A percentile compares a stretch with the other conserved stretches of the same genome.
Conservation (phyloP, 92 coral and sea anemone genomes). For the Diadumene lineata region DNA sequence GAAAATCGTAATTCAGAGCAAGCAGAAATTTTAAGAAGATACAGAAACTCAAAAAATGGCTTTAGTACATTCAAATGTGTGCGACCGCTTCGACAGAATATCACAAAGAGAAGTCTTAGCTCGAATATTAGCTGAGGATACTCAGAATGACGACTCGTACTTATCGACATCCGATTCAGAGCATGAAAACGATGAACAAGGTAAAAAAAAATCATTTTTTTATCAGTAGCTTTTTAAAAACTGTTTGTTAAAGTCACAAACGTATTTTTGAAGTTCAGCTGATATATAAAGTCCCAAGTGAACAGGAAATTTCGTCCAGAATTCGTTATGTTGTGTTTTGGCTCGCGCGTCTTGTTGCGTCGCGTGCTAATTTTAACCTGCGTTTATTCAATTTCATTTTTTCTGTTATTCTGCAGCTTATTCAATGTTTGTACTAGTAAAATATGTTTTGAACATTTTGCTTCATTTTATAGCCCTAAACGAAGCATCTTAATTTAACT, state of each 20-base stretch:
- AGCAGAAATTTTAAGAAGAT: background rate
- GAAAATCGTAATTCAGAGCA: background rate
- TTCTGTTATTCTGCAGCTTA: too few species aligned
- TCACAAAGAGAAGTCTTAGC: conserved; percentile 79
- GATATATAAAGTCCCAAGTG: background rate
- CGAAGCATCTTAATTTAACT: too few species aligned
- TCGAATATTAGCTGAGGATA: conserved; percentile 65
- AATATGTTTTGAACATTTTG: too few species aligned
- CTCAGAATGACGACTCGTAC: conserved; percentile 39
- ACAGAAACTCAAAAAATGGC: conserved; percentile 50
- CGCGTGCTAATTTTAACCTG: background rate
- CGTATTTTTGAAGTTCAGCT: too few species aligned
- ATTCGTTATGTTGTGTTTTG: background rate
- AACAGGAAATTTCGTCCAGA: background rate
- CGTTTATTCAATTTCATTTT: background rate
- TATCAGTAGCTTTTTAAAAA: too few species aligned
- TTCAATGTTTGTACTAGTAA: too few species aligned
- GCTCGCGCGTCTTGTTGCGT: background rate
- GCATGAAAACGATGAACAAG: conserved; percentile 60
- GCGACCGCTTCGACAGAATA: conserved; percentile 55
- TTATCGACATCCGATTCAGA: conserved; percentile 77
- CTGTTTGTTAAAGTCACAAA: too few species aligned
- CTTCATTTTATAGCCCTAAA: too few species aligned
- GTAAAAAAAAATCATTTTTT: too few species aligned
- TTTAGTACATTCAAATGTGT: conserved; percentile 66